Conservation (phyloP, 2,888 invertebrate genomes). For the Chydorus sphaericus region DNA sequence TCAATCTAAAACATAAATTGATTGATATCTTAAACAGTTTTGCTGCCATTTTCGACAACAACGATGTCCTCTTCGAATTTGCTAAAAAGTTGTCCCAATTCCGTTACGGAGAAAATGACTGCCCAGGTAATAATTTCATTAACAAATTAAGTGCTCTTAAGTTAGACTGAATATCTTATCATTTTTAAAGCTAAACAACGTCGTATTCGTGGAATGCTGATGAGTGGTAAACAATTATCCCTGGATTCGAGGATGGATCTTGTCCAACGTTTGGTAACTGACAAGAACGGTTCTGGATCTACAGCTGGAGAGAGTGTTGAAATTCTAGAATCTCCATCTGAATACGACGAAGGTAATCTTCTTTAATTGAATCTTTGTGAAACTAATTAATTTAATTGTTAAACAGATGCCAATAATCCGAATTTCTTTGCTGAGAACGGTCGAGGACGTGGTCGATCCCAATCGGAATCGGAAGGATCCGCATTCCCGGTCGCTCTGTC, state of each 20-base stretch:
- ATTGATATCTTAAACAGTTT: too few relatives aligned
- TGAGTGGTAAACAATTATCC: slow-evolving; percentile 72
- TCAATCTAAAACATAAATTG: too few relatives aligned
- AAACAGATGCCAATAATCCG: neutral
- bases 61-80: slow-evolving; percentile 51
- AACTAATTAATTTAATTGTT: neutral
- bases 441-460: neutral
- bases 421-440: neutral
- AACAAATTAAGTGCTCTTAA: neutral
- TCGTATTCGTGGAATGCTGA: slow-evolving; percentile 69
- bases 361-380: neutral
- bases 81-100: slow-evolving; percentile 49
- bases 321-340: slow-evolving; percentile 4
- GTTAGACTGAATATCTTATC: slow-evolving; percentile 20
- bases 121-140: slow-evolving; percentile 40
- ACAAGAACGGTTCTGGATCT: neutral
- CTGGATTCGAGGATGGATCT: slow-evolving; percentile 82
- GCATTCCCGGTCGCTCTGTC: neutral
- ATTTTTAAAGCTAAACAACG: slow-evolving; percentile 53
- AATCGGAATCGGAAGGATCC: neutral
- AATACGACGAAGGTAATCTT: slow-evolving; percentile 3
- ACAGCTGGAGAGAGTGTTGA: neutral
- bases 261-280: slow-evolving; percentile 33
- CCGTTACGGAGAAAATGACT: slow-evolving; percentile 55
- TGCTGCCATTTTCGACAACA: slow-evolving; percentile 74